Percentiles rank a stretch among this genome's conserved stretches.
phyloP scores from a whole-genome alignment of 2,113 vertebrate species.

The Ovibos moschatus region DNA sequence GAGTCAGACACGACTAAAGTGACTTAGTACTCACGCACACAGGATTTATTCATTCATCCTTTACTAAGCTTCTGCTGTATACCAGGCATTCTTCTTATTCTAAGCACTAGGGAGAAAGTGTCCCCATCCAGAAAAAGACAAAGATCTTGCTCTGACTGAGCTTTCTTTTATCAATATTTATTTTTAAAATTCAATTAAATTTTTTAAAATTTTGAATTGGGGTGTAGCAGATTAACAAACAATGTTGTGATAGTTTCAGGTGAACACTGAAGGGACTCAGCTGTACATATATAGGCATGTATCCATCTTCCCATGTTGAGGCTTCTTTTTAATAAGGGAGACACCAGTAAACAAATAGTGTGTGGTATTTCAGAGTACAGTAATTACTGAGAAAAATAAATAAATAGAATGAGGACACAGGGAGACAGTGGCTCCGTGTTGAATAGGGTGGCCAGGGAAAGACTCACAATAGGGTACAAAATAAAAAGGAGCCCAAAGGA shows the following conservation, averaged over 20 bases:
- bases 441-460: background rate
- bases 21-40: background rate
- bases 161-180: background rate
- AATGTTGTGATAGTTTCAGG: background rate
- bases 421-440: background rate
- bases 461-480: background rate
- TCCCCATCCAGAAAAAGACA: background rate
- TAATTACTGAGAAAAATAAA: background rate
- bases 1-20: background rate
- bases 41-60: background rate
- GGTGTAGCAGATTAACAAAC: background rate
- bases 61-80: background rate
- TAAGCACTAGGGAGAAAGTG: background rate
- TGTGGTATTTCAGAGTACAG: background rate
- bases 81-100: background rate
- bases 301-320: background rate
- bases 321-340: background rate
- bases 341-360: background rate
- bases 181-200: background rate
- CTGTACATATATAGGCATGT: background rate
- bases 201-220: background rate
- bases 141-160: background rate
- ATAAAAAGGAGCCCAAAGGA: background rate
- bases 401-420: background rate
- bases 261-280: background rate